Evolutionary conservation across 2,888 invertebrate species (phyloP), one percentile per base, ranked within the genome.

Genomic region (Apamea anceps): DNA sequence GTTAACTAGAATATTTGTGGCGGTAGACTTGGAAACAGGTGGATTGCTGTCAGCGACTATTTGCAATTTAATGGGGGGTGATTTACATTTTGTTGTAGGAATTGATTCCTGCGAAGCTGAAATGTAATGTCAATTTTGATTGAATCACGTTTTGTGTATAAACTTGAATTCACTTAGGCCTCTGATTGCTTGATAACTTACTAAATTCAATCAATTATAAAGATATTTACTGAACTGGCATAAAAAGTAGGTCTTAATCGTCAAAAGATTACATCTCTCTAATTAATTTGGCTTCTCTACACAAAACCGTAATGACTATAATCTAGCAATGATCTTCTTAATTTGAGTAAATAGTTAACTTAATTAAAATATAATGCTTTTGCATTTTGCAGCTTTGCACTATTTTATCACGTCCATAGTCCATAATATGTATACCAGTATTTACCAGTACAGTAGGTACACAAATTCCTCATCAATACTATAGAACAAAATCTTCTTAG

Each of bases 1-100:
- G 72, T 63, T 85, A 81, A 82, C 87, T 51, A 77, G 37, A 74
- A 72, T 72, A 75, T 81, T 81, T 85, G 72, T 76, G 77, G 1
- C 25, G 66, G n/a, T 65, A 2, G 32, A 45, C 65, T 63, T 42
- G 42, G 54, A 32, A 74, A 72, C 71, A 48, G 79, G 71, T 67
- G 63, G 48, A 42, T 28, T 32, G 25, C 68, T 72, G 67, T 48
- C 66, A 45, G 15, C 71, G 15, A 45, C 82, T 48, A 32, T 84
- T 81, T 65, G 68, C 25, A 85, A 79, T 63, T 57, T 42, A 79
- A 81, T 63, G 32, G 5, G 15, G 5, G 0, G 42, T 28, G n/a
- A 57, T 79, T 57, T 70, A 57, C 37, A 48, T 84, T 82, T 48
- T 66, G 25, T n/a, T 76, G 57, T n/a, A 60, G n/a, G 5, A 13